phyloP scores from a whole-genome alignment of 2,888 invertebrate species.

The Coelinius sp. region DNA sequence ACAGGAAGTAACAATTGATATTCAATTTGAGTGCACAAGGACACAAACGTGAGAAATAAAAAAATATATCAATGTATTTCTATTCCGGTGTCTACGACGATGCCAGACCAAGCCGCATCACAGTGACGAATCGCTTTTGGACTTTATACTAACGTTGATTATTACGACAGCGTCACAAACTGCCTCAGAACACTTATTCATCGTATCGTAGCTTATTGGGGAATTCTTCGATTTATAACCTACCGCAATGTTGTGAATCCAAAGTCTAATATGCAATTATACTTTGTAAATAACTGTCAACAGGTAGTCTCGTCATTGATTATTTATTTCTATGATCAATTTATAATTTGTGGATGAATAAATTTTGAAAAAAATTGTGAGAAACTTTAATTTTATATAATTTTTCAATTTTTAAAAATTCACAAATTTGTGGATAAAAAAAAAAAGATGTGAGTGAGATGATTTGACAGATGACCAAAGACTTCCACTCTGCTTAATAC shows the following conservation, averaged over 20 bases:
- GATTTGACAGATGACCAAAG: neutral
- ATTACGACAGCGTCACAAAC: conserved; percentile 11
- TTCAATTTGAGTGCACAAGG: conserved; percentile 5
- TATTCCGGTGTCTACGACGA: conserved; percentile 10
- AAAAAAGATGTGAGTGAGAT: neutral
- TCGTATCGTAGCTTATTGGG: conserved; percentile 40
- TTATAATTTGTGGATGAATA: too few relatives aligned
- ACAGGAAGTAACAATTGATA: neutral
- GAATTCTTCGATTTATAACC: conserved; percentile 45
- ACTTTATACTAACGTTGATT: conserved; percentile 27
- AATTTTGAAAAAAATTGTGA: too few relatives aligned
- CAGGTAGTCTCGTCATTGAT: neutral
- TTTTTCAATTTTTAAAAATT: neutral
- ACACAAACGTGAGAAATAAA: neutral
- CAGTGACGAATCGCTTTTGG: conserved; percentile 17
- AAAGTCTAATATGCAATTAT: conserved; percentile 37
- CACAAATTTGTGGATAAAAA: neutral
- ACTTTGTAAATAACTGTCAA: neutral
- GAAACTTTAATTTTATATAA: too few relatives aligned
- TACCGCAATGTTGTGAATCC: conserved; percentile 47
- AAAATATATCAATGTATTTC: neutral
- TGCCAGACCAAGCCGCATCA: neutral
- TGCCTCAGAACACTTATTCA: conserved; percentile 33
- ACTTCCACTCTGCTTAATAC: neutral
- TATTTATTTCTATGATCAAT: neutral